Base-by-base conservation (phyloP, 2,113 vertebrate genomes). In the Scatophagus argus region DNA sequence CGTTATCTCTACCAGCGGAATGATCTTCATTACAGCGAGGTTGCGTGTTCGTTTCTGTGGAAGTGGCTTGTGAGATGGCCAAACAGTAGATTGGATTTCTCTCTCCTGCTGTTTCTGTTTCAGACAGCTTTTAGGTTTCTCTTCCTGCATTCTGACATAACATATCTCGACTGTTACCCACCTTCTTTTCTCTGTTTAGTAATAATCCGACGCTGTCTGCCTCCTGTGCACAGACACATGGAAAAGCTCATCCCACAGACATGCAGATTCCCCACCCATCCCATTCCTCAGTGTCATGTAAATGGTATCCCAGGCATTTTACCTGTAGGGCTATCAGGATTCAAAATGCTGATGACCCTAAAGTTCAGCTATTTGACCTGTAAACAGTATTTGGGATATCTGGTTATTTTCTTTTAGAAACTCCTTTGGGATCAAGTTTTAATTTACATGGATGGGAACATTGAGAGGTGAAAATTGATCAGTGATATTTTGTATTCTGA, bases 291-390 rank as follows among this genome's bases (percentile, higher is more conserved):
- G 8, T 49, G 65, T 81, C 81, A 84, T 72, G 69, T 25, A 19
- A 81, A 80, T 74, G 85, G 79, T 0, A 91, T 91, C 82, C 67
- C 74, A 85, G 74, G 71, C 55, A 86, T 88, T 79, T 86, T 63
- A 77, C 73, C 81, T 79, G 54, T 3, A 63, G 73, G 56, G 29
- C 56, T 23, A 34, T 74, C 39, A 65, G 43, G 25, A 58, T 23
- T 25, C 31, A 21, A 51, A 56, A 79, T 34, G 21, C 55, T 56
- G 36, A 46, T 3, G 2, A 39, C 9, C 49, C 6, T 49, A 17
- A 61, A 39, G 23, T 52, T 14, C 13, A 17, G 29, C 23, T n/a
- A 51, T 13, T 38, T 58, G 14, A 65, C 3, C 10, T 34, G 5
- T 1, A 0, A 39, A 21, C 1, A 39, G 5, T 7, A 32, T 65